A percentile compares a stretch with the other conserved stretches of the same genome.
phyloP scores from a whole-genome alignment of 2,888 invertebrate genomes.

The Cosmia pyralina region DNA sequence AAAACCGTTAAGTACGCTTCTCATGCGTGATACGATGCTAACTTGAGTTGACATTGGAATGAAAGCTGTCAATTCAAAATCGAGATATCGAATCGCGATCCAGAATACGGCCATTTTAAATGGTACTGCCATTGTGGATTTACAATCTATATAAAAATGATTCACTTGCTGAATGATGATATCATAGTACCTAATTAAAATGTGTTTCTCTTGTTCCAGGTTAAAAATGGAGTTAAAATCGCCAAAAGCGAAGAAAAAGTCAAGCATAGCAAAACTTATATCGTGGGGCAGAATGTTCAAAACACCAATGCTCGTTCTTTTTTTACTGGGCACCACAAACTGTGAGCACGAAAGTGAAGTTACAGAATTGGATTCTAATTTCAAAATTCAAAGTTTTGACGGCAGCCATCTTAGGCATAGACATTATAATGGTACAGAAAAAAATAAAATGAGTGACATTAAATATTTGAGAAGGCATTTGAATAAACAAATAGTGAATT shows the following conservation, averaged over 20 bases:
- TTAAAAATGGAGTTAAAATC: slow-evolving; percentile 85
- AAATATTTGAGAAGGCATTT: slow-evolving; percentile 83
- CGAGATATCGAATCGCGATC: neutral
- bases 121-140: neutral
- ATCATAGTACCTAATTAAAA: neutral
- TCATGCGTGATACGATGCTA: neutral
- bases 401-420: slow-evolving; percentile 72
- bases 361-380: slow-evolving; percentile 67
- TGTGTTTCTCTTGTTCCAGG: slow-evolving; percentile 72
- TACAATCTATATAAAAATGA: neutral
- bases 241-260: slow-evolving; percentile 86
- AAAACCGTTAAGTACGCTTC: too few species aligned
- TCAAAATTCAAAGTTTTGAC: slow-evolving; percentile 58
- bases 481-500: slow-evolving; percentile 88
- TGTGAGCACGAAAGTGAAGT: slow-evolving; percentile 79
- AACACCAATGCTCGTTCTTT: slow-evolving; percentile 81
- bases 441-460: slow-evolving; percentile 81
- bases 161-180: neutral
- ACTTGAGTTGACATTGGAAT: neutral
- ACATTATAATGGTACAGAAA: slow-evolving; percentile 72
- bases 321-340: slow-evolving; percentile 82
- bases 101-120: neutral
- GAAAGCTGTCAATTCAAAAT: neutral
- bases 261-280: slow-evolving; percentile 75
- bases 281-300: slow-evolving; percentile 83